Base-by-base conservation (phyloP, 1,140 invertebrate genomes). In the Cotesia chilonis region DNA sequence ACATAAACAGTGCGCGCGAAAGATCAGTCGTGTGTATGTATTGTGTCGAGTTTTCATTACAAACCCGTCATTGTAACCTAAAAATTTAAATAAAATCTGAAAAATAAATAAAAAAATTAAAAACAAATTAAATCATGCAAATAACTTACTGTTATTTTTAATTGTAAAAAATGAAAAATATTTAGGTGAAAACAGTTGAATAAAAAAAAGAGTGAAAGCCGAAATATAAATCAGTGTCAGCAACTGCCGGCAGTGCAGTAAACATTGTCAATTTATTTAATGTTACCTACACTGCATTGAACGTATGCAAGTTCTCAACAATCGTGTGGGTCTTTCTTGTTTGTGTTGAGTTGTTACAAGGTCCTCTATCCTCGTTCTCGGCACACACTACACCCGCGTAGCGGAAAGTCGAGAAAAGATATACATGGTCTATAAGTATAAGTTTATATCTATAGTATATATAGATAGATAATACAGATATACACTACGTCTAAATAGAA, bases 171-270 rank as follows among this genome's bases (percentile, higher is more conserved):
- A 73, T 69, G 71, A 55, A 17, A 7, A 51, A 51, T 9, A 9
- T 51, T 7, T 51, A 0, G 0, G 0, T 55, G 7, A 20, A 59
- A 17, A 59, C 17, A 20, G 6, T 35, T 52, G 38, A 41, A 67
- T 51, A 59, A 55, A 7, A 70, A 54, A 52, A n/a, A 51, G 20
- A 67, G 72, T 36, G 20, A 51, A 17, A 67, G 72, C 20, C 38
- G 47, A n/a, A 47, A 51, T 4, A 52, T 4, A 9, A 54, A 9
- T 35, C n/a, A 41, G 36, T 51, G 59, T 37, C 36, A 38, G 20
- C 37, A 71, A 73, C 64, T 47, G 41, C 55, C n/a, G 70, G 20
- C 77, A 74, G 75, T 77, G 78, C 71, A 73, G 77, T 80, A 79
- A 81, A 81, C 77, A 80, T 72, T 69, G 77, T 70, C 0, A 28